These are phyloP conservation scores for Tachystola acroxantha DNA, from an alignment of 2,888 invertebrate species.

Conservation along the genomic window DNA sequence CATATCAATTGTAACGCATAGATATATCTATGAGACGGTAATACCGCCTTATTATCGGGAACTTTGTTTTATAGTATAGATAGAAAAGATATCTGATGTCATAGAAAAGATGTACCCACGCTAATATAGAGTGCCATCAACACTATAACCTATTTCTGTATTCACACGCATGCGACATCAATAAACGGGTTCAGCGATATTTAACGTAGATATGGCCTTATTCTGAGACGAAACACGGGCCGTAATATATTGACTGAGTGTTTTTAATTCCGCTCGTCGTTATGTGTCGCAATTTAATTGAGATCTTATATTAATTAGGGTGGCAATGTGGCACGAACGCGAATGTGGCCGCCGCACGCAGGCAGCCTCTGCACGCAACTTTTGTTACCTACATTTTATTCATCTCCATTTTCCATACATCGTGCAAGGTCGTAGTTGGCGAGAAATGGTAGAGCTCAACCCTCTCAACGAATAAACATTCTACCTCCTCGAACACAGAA, in stretches of 20 bases:
- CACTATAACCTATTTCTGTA: slow-evolving; percentile 17
- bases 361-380: slow-evolving; percentile 68
- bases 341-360: slow-evolving; percentile 74
- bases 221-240: slow-evolving; percentile 53
- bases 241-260: slow-evolving; percentile 48
- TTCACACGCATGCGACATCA: slow-evolving; percentile 23
- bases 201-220: slow-evolving; percentile 54
- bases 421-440: no score
- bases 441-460: no score
- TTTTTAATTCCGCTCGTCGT: slow-evolving; percentile 66
- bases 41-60: no score
- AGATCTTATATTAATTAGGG: slow-evolving; percentile 79
- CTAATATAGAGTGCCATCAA: no score
- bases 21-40: no score
- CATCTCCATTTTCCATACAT: neutral
- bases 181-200: slow-evolving; percentile 61
- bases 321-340: slow-evolving; percentile 59
- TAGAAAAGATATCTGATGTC: no score
- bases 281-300: slow-evolving; percentile 77
- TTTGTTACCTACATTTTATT: slow-evolving; percentile 13
- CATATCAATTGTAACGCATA: no score
- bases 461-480: no score
- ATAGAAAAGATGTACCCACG: no score
- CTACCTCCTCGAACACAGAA: no score
- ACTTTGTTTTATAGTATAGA: no score